Conservation (phyloP, 2,888 invertebrate genomes). For the Mechanitis messenoides region DNA sequence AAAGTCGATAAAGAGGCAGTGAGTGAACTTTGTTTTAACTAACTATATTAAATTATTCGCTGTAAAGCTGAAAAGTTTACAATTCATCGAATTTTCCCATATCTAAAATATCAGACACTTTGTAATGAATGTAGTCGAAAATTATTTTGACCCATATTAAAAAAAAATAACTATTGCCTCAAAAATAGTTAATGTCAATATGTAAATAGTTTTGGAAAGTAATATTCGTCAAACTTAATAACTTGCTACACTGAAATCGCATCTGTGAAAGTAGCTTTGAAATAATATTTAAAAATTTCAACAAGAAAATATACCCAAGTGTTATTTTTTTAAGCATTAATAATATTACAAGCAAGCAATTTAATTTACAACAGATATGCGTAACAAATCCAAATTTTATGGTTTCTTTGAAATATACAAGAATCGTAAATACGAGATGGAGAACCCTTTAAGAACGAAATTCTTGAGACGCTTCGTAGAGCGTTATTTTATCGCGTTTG, state of each 20-base stretch:
- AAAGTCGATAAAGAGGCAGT: no score
- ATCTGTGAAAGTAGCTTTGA: no score
- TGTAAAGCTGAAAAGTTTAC: not conserved
- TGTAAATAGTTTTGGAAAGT: constrained; percentile 55
- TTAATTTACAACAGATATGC: constrained; percentile 2
- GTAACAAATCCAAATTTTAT: constrained; percentile 20
- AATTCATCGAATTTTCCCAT: constrained; percentile 69
- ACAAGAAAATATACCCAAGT: no score
- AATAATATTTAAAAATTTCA: no score
- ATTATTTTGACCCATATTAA: constrained; percentile 61
- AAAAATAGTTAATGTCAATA: constrained; percentile 30
- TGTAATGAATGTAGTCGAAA: constrained; percentile 71
- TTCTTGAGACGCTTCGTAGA: constrained; percentile 12
- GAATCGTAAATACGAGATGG: constrained; percentile 23
- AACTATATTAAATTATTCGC: no score
- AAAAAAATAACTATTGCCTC: no score
- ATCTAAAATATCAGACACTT: constrained; percentile 75
- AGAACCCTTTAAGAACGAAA: constrained; percentile 19
- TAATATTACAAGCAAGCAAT: not conserved
- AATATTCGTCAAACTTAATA: no score
- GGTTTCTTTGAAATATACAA: constrained; percentile 21
- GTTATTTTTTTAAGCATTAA: no score
- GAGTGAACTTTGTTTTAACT: no score
- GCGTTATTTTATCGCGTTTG: constrained; percentile 12
- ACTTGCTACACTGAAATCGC: no score